Conservation (phyloP, 2,113 vertebrate genomes). For the Columba janthina region DNA sequence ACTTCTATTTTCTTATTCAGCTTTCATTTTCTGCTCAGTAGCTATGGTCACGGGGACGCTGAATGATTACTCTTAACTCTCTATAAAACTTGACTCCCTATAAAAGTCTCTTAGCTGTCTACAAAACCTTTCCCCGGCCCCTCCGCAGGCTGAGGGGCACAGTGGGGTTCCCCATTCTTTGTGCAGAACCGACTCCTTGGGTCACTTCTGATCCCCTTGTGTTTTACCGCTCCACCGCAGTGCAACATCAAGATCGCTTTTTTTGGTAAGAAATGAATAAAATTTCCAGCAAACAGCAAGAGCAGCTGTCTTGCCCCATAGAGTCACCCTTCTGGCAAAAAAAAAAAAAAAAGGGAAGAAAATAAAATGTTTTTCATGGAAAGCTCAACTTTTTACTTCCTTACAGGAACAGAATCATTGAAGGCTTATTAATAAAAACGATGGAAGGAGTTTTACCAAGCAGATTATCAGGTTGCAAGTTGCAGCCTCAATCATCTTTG, state of each 20-base stretch:
- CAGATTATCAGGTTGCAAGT: neutral
- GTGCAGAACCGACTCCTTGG: neutral
- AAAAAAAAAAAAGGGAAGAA: neutral
- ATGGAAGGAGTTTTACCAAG: neutral
- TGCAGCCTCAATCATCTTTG: accelerated
- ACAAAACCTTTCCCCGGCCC: too few relatives aligned
- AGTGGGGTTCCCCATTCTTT: neutral
- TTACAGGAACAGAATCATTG: neutral
- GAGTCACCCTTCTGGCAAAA: neutral
- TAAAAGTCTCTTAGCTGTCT: neutral
- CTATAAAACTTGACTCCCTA: neutral
- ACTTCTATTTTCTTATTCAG: neutral
- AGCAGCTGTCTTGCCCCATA: neutral
- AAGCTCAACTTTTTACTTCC: neutral
- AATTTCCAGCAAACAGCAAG: neutral
- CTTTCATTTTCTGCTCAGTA: neutral
- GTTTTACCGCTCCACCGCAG: neutral
- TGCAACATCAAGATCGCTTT: neutral
- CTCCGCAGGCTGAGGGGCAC: neutral
- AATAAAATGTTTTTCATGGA: neutral
- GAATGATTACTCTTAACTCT: neutral
- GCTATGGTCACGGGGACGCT: neutral
- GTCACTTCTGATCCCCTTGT: neutral
- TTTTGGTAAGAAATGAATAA: neutral
- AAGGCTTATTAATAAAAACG: neutral